These are phyloP conservation scores for Callorhinus ursinus DNA, from an alignment of 2,113 vertebrate genomes.

Conservation along the genomic window DNA sequence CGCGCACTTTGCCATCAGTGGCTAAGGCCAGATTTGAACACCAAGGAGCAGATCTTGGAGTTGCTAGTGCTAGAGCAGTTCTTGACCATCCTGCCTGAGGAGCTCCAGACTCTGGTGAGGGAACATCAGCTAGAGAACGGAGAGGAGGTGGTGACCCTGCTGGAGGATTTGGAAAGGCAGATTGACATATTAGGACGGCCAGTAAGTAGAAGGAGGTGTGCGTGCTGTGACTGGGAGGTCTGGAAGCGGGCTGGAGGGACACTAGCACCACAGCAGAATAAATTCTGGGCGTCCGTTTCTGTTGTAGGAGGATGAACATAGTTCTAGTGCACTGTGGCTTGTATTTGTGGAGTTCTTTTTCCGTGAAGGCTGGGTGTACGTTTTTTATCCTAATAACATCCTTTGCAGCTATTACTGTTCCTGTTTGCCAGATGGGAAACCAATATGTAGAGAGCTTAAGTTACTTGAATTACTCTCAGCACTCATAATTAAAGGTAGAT, in stretches of 20 bases:
- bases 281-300: background rate
- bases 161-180: constrained; percentile 79
- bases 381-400: background rate
- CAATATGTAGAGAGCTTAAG: background rate
- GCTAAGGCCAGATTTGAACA: constrained; percentile 78
- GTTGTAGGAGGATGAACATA: background rate
- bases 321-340: background rate
- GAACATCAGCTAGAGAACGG: constrained; percentile 74
- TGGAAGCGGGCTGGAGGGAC: background rate
- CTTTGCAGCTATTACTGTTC: background rate
- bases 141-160: constrained; percentile 78
- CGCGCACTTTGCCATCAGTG: constrained; percentile 80
- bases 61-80: constrained; percentile 75
- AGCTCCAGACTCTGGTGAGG: constrained; percentile 74
- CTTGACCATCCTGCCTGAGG: constrained; percentile 70
- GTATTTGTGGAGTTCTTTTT: background rate
- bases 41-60: constrained; percentile 79
- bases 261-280: background rate
- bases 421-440: background rate
- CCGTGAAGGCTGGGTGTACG: background rate
- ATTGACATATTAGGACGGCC: constrained; percentile 74
- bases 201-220: constrained; percentile 56
- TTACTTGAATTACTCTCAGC: background rate
- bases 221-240: background rate
- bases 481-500: background rate